A percentile compares a stretch with the other conserved stretches of the same genome.
Evolutionary conservation across 2,888 invertebrate genomes (phyloP).

Genomic region (Athetis lepigone): DNA sequence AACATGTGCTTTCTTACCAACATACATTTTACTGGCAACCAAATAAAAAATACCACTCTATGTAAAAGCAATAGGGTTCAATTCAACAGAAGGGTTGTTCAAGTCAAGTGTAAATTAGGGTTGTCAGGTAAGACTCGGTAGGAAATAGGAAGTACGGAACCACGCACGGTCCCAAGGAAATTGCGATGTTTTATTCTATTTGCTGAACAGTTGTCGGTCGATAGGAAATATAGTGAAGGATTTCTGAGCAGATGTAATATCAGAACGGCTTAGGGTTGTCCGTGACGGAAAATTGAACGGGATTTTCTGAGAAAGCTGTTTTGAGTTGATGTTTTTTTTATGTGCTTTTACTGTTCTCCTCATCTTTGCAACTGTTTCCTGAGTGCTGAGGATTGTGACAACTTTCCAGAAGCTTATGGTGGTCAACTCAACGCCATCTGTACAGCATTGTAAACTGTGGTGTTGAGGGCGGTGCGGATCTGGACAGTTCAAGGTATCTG

Average conservation of each 20-base stretch:
- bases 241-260: constrained; percentile 67
- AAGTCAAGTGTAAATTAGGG: constrained; percentile 49
- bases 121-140: constrained; percentile 68
- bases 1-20: constrained; percentile 65
- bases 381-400: too few species aligned
- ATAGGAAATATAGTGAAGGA: constrained; percentile 73
- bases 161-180: constrained; percentile 78
- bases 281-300: not conserved
- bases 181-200: constrained; percentile 82
- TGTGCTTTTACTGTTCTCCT: too few species aligned
- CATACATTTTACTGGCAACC: constrained; percentile 26
- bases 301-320: constrained; percentile 21
- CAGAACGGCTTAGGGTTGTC: constrained; percentile 51
- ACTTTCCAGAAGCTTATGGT: too few species aligned
- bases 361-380: too few species aligned
- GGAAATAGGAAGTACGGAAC: constrained; percentile 75
- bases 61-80: constrained; percentile 41
- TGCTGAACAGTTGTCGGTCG: constrained; percentile 76
- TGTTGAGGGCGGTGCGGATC: too few species aligned
- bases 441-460: too few species aligned
- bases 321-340: not conserved
- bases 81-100: constrained; percentile 26
- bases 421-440: too few species aligned
- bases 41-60: constrained; percentile 38
- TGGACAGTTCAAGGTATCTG: too few species aligned